Percentiles rank a stretch among this genome's conserved stretches.
Evolutionary conservation across 2,113 vertebrate genomes (phyloP).

Genomic region (Muntiacus reevesi): DNA sequence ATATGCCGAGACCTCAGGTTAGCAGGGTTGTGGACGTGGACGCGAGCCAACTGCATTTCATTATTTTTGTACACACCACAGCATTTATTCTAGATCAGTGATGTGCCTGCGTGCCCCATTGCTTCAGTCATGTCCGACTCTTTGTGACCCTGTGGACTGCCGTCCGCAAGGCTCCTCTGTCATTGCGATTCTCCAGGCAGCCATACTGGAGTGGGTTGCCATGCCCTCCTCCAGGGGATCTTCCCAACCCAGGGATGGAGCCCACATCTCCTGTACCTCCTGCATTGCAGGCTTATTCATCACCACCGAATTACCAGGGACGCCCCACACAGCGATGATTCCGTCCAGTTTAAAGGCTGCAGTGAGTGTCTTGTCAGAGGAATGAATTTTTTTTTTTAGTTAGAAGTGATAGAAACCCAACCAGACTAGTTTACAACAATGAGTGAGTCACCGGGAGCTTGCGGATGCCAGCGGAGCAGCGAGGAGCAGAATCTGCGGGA

Average conservation of each 20-base stretch:
- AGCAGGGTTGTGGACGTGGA: accelerated
- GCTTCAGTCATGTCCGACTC: not conserved
- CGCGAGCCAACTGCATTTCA: accelerated
- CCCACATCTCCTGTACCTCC: not conserved
- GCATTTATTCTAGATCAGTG: not conserved
- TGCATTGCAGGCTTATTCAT: accelerated
- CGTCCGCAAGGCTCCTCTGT: accelerated
- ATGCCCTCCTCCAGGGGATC: not conserved
- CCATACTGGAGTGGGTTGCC: not conserved
- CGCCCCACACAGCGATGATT: not conserved
- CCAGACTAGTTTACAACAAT: not conserved
- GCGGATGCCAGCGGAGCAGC: accelerated
- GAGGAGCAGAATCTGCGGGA: not conserved
- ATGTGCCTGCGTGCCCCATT: not conserved
- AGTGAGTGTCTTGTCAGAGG: not conserved
- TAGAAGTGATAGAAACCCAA: not conserved
- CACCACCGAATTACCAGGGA: not conserved
- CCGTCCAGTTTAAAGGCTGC: not conserved
- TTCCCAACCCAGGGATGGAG: not conserved
- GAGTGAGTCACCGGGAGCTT: not conserved
- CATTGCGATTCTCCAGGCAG: not conserved
- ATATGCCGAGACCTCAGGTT: accelerated
- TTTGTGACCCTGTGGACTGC: not conserved
- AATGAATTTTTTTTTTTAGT: not conserved
- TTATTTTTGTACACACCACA: not conserved